Evolutionary conservation across 2,888 invertebrate genomes (phyloP).

Genomic region (Zeuzera pyrina): DNA sequence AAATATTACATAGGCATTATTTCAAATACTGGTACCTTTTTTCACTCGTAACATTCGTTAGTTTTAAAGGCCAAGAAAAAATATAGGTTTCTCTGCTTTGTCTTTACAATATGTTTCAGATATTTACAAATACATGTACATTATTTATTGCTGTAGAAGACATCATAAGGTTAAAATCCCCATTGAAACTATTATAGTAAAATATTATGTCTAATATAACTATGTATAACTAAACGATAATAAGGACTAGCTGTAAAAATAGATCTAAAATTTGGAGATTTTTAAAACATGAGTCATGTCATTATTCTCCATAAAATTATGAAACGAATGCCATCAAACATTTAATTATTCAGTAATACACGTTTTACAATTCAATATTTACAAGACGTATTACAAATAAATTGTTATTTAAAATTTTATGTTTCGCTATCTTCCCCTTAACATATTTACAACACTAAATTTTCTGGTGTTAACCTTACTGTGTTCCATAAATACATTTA

Average conservation of each 20-base stretch:
- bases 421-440: slow-evolving; percentile 45
- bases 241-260: slow-evolving; percentile 69
- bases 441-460: slow-evolving; percentile 65
- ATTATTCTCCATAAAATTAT: slow-evolving; percentile 5
- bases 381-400: slow-evolving; percentile 49
- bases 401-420: slow-evolving; percentile 49
- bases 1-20: too few species aligned
- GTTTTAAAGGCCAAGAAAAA: slow-evolving; percentile 56
- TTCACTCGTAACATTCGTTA: slow-evolving; percentile 4
- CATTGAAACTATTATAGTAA: slow-evolving; percentile 46
- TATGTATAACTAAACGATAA: slow-evolving; percentile 54
- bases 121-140: slow-evolving; percentile 65
- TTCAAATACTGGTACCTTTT: too few species aligned
- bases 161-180: slow-evolving; percentile 43
- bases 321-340: slow-evolving; percentile 2
- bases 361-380: slow-evolving; percentile 37
- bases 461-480: slow-evolving; percentile 72
- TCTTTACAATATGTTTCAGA: slow-evolving; percentile 53
- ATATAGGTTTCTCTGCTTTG: slow-evolving; percentile 60
- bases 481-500: slow-evolving; percentile 68
- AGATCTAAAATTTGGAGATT: slow-evolving; percentile 39
- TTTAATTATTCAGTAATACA: slow-evolving; percentile 22
- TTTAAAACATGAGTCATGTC: slow-evolving; percentile 24
- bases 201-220: slow-evolving; percentile 54
- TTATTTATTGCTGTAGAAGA: slow-evolving; percentile 66